These are phyloP conservation scores for Caenorhabditis virilis DNA, from an alignment of 2,888 invertebrate genomes.

Conservation along the genomic window DNA sequence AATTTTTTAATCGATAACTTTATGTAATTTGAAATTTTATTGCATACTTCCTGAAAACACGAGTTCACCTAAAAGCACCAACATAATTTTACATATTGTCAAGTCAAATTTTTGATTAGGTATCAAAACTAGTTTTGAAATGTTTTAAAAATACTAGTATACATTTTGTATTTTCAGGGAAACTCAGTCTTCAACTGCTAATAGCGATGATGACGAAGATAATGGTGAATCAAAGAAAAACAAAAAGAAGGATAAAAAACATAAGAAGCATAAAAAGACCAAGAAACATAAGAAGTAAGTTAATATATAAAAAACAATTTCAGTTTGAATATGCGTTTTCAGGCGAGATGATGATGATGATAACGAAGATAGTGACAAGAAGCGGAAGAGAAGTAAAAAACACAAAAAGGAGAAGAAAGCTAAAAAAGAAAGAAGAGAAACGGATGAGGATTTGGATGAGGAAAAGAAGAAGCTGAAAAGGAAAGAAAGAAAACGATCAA, in stretches of 20 bases:
- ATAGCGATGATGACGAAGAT: slow-evolving; percentile 8
- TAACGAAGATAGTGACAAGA: slow-evolving; percentile 6
- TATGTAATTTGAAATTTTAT: no score
- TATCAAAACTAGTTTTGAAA: neutral
- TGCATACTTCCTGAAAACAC: no score
- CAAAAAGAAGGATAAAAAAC: slow-evolving; percentile 42
- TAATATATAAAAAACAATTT: slow-evolving; percentile 7
- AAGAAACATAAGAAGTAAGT: slow-evolving; percentile 40
- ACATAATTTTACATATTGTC: no score
- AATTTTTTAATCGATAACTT: no score
- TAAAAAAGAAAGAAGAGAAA: slow-evolving; percentile 10
- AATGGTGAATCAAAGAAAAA: slow-evolving; percentile 16
- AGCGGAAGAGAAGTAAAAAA: slow-evolving; percentile 12
- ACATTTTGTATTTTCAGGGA: slow-evolving; percentile 11
- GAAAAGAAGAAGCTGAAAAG: slow-evolving; percentile 3
- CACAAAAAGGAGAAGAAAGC: slow-evolving; percentile 24
- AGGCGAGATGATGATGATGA: slow-evolving; percentile 10
- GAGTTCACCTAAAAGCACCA: no score
- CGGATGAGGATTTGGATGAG: slow-evolving; percentile 1
- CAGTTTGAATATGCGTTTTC: neutral
- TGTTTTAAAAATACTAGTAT: neutral
- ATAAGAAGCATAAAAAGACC: slow-evolving; percentile 50
- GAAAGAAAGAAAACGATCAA: slow-evolving; percentile 9
- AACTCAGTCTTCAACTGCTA: slow-evolving; percentile 14
- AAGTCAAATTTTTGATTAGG: no score